Percentiles rank a stretch among this genome's conserved stretches.
These are phyloP conservation scores for Bubo blakistoni DNA, from an alignment of 2,113 vertebrate genomes.

Conservation along the genomic window DNA sequence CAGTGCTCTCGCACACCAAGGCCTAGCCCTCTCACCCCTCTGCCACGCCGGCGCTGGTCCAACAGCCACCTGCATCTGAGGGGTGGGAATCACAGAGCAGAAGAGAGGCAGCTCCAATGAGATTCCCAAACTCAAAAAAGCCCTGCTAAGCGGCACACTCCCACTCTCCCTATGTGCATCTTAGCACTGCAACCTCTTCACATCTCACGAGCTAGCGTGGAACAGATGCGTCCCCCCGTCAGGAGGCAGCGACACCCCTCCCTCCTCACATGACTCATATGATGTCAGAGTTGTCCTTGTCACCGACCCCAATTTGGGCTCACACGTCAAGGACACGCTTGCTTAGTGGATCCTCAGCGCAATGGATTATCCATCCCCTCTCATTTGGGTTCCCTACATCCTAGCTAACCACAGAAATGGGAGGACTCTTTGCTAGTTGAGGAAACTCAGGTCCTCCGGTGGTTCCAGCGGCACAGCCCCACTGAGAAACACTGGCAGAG, in stretches of 20 bases:
- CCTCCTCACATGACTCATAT: constrained; percentile 67
- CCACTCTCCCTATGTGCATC: constrained; percentile 71
- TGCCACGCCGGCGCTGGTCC: neutral
- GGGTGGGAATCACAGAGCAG: constrained; percentile 35
- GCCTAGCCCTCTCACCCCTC: neutral
- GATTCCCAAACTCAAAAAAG: constrained; percentile 70
- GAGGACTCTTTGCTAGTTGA: neutral
- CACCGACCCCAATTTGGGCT: constrained; percentile 55
- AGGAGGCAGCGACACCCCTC: constrained; percentile 59
- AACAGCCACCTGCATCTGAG: neutral
- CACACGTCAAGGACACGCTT: constrained; percentile 44
- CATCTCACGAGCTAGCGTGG: constrained; percentile 68
- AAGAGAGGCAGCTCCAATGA: constrained; percentile 60
- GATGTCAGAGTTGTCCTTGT: constrained; percentile 68
- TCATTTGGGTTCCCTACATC: neutral
- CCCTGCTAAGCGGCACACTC: constrained; percentile 67
- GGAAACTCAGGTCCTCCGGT: neutral
- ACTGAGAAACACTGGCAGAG: neutral
- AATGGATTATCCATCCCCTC: neutral
- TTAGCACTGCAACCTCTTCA: constrained; percentile 71
- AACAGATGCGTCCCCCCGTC: constrained; percentile 65
- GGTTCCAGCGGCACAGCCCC: neutral
- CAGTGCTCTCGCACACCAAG: fast-evolving
- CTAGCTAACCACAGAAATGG: neutral
- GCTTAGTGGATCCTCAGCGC: neutral